Conservation (phyloP, 2,113 vertebrate genomes). For the Brachyhypopomus gauderio region DNA sequence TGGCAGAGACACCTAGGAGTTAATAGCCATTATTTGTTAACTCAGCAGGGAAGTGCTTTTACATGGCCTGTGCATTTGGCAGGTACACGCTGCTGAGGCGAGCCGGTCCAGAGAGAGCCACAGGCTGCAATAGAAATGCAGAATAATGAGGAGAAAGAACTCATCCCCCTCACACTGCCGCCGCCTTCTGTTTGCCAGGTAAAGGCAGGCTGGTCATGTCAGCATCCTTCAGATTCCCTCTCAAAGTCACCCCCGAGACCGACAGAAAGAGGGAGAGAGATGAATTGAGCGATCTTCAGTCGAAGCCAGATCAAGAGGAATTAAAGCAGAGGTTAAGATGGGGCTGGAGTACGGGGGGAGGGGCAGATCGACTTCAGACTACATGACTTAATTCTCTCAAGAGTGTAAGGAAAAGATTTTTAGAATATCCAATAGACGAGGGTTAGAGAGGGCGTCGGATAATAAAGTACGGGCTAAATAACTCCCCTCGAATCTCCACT, state of each 20-base stretch:
- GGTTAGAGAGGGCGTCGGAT: not conserved
- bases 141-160: slow-evolving; percentile 38
- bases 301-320: slow-evolving; percentile 37
- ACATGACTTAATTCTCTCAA: not conserved
- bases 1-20: not conserved
- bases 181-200: slow-evolving; percentile 53
- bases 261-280: slow-evolving; percentile 36
- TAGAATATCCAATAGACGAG: not conserved
- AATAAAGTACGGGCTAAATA: not conserved
- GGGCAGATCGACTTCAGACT: not conserved
- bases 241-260: slow-evolving; percentile 20
- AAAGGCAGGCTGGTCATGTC: slow-evolving; percentile 41
- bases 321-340: slow-evolving; percentile 35
- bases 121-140: slow-evolving; percentile 15
- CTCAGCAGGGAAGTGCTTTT: not conserved
- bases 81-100: slow-evolving; percentile 1
- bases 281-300: slow-evolving; percentile 43
- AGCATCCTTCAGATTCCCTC: slow-evolving; percentile 38
- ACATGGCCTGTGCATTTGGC: not conserved
- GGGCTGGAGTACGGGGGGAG: not conserved
- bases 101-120: slow-evolving; percentile 17
- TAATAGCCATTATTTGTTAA: slow-evolving; percentile 3
- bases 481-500: no score
- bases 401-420: not conserved
- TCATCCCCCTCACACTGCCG: slow-evolving; percentile 35